Evolutionary conservation across 2,888 invertebrate genomes (phyloP), one percentile per base, ranked within the genome.

Genomic region (Andrena marginata): DNA sequence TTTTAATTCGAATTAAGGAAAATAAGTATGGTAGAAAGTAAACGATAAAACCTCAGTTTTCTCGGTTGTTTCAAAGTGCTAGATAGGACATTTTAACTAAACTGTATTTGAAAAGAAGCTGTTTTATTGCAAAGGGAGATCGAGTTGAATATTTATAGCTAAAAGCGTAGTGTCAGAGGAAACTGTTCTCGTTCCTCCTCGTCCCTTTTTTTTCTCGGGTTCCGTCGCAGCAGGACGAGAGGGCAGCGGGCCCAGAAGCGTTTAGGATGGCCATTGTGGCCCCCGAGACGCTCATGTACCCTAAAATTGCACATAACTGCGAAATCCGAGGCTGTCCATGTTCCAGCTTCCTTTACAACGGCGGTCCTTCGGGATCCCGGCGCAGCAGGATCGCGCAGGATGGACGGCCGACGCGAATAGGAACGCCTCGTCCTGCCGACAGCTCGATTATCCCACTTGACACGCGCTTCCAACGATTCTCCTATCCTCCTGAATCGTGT

Each of bases 221-320:
- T 31, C 63, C 23, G 20, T n/a, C 84, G 29, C 82, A 78, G 79
- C 76, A 35, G 77, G 80, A 77, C 26, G 49, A 71, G 26, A 49
- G 60, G 49, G 54, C 54, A 23, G 64, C 20, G 26, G 23, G 35
- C 56, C 69, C 67, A 73, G 68, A 54, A 51, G 51, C 75, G 35
- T 51, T 82, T 64, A 69, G 60, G 59, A 83, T 54, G 64, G 71
- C 70, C 67, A 71, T 80, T 81, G 71, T 81, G 51, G 74, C 87
- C 85, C 68, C 90, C 78, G 91, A 90, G 89, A 80, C 89, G 91
- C 89, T 93, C 91, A 91, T 92, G 86, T 90, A 90, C 87, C 90
- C 90, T 89, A 89, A 92, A 93, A 93, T 93, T 92, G 89, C 90
- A 88, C 84, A 88, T 91, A 92, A 92, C 89, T 42, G 77, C 87